Conservation (phyloP, 2,888 invertebrate species). For the Sisyra nigra region DNA sequence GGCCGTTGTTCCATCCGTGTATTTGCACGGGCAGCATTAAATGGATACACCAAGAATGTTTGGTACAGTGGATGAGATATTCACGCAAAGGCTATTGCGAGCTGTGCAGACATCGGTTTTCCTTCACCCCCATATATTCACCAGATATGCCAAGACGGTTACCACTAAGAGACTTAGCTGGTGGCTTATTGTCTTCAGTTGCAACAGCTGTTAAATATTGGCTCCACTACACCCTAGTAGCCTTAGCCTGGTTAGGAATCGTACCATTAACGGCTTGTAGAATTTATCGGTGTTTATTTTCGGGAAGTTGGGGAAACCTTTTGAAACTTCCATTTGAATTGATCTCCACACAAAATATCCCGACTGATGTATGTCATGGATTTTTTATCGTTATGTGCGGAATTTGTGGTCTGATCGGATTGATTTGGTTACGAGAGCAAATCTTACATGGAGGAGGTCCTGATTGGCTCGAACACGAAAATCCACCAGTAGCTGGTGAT, state of each 20-base stretch:
- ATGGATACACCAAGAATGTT: conserved; percentile 96
- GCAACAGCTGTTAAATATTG: conserved; percentile 89
- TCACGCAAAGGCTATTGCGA: conserved; percentile 98
- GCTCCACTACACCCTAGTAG: conserved; percentile 94
- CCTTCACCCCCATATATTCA: conserved; percentile 98
- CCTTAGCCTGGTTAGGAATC: conserved; percentile 92
- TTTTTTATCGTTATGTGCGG: conserved; percentile 95
- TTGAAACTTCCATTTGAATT: conserved; percentile 82
- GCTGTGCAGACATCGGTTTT: conserved; percentile 91
- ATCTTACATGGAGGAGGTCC: conserved; percentile 95
- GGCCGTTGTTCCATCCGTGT: conserved; percentile 94
- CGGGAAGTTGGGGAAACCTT: conserved; percentile 72
- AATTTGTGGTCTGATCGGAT: conserved; percentile 85
- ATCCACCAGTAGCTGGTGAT: conserved; percentile 15
- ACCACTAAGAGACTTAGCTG: conserved; percentile 82
- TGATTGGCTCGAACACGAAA: conserved; percentile 81
- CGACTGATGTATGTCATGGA: conserved; percentile 89
- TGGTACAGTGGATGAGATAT: conserved; percentile 98
- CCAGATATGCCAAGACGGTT: conserved; percentile 98
- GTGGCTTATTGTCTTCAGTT: conserved; percentile 77
- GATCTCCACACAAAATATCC: conserved; percentile 81
- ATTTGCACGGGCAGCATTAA: conserved; percentile 98
- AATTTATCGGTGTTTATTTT: conserved; percentile 85
- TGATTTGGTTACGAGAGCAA: conserved; percentile 96
- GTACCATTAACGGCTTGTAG: conserved; percentile 94